These are phyloP conservation scores for Syrmaticus mikado DNA, from an alignment of 2,113 vertebrate genomes.

Conservation along the genomic window DNA sequence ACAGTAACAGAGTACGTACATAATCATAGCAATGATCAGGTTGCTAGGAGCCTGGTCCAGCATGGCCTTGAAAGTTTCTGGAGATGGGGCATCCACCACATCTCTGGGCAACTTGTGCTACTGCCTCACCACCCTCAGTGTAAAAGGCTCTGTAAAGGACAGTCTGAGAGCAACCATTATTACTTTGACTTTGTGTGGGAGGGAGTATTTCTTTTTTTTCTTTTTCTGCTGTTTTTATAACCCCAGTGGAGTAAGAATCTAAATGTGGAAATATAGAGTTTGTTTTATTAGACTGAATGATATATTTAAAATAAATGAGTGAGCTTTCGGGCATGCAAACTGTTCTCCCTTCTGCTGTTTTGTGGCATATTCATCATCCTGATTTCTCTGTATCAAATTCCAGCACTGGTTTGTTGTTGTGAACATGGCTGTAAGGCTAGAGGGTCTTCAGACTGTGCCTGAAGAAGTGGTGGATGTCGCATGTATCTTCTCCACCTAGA, in stretches of 20 bases:
- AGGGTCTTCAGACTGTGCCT: no score
- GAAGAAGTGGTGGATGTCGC: fast-evolving
- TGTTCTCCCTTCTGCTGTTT: not conserved
- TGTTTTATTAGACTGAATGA: not conserved
- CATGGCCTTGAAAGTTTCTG: no score
- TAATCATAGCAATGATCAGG: not conserved
- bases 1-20: not conserved
- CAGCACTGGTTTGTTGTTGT: not conserved
- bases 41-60: no score
- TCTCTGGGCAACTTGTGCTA: no score
- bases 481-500: not conserved
- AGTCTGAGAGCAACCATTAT: not conserved
- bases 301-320: not conserved
- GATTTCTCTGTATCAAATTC: not conserved
- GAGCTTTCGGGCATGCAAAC: not conserved
- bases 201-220: no score
- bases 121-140: no score
- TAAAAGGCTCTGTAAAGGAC: not conserved
- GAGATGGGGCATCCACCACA: no score
- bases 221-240: not conserved
- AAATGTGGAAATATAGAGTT: fast-evolving
- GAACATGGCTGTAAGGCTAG: fast-evolving
- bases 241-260: not conserved
- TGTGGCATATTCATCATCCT: not conserved
- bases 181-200: not conserved